Percentiles rank a stretch among this genome's conserved stretches.
phyloP scores from a whole-genome alignment of 1,140 invertebrate genomes.

The Aphidius ervi region DNA sequence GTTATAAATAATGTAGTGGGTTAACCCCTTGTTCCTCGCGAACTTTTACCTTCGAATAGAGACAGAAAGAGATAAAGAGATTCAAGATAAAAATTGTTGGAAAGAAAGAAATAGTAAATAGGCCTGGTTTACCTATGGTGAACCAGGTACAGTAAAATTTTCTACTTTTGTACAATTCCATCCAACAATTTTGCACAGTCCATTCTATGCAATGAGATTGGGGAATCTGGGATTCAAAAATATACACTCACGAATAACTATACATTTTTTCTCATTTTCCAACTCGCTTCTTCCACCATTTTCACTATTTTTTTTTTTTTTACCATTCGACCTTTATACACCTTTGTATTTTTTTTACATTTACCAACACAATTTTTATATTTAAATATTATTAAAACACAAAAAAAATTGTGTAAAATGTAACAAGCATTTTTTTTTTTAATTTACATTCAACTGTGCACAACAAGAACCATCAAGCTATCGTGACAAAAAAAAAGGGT shows the following conservation, averaged over 20 bases:
- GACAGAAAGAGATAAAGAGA: too few relatives aligned
- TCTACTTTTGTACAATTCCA: too few relatives aligned
- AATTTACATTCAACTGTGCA: conserved; percentile 48
- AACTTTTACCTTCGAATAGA: conserved; percentile 37
- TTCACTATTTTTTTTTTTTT: neutral
- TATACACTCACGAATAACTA: conserved; percentile 5
- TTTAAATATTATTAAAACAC: too few relatives aligned
- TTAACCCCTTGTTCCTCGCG: conserved; percentile 54
- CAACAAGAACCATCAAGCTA: conserved; percentile 16
- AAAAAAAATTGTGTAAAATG: conserved; percentile 41
- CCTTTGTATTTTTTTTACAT: neutral
- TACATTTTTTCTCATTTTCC: neutral
- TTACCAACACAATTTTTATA: too few relatives aligned
- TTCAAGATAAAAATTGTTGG: too few relatives aligned
- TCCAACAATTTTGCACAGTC: too few relatives aligned
- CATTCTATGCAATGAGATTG: conserved; percentile 17
- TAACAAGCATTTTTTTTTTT: conserved; percentile 46
- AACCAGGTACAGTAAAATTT: too few relatives aligned
- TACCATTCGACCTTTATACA: neutral
- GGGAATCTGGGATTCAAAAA: conserved; percentile 26
- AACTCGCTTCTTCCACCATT: neutral
- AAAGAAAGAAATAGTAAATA: too few relatives aligned
- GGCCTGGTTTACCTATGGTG: conserved; percentile 12
- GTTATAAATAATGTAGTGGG: conserved; percentile 49
- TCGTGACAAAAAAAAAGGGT: conserved; percentile 26